A percentile compares a stretch with the other conserved stretches of the same genome.
Conservation (phyloP, 2,113 vertebrate genomes). For the Pan troglodytes region NHGRI_mPanTro3-v2.1_pri NC_072404.2:34398501-34399000, state of each 20-base stretch:
- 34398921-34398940: not conserved
- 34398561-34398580: constrained; percentile 57
- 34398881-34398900: not conserved
- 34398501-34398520: not conserved
- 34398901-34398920: not conserved
- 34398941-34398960: not conserved
- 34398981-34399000: constrained; percentile 10
- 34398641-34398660: constrained; percentile 4
- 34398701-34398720: not conserved
- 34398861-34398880: not conserved
- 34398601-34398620: not conserved
- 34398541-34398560: constrained; percentile 61
- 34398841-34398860: not conserved
- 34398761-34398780: not conserved
- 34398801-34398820: constrained; percentile 17
- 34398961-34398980: constrained; percentile 19
- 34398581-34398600: constrained; percentile 35
- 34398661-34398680: constrained; percentile 3
- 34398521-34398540: constrained; percentile 57
- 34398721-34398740: not conserved
- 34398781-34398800: constrained; percentile 1
- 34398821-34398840: not conserved
- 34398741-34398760: not conserved
- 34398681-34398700: not conserved
- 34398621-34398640: constrained; percentile 52